Percentiles rank a stretch among this genome's conserved stretches.
Conservation (phyloP, 2,113 vertebrate genomes). For the Ceuthmochares aereus region DNA sequence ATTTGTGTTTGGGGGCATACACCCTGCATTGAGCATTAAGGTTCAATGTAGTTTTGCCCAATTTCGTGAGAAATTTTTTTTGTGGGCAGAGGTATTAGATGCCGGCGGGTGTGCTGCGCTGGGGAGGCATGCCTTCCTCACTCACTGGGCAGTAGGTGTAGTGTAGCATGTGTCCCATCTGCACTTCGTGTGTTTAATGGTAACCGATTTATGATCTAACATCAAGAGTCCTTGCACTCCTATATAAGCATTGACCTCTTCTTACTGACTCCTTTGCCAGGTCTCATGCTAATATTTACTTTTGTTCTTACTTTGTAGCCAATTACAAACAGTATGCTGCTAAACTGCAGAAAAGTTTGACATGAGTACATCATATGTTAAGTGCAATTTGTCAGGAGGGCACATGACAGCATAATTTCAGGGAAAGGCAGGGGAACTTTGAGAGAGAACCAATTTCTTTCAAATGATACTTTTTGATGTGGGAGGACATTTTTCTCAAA, state of each 20-base stretch:
- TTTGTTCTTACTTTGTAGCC: neutral
- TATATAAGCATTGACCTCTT: neutral
- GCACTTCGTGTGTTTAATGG: neutral
- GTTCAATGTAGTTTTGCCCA: neutral
- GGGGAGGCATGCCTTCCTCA: neutral
- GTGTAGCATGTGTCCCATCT: neutral
- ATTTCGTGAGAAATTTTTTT: neutral
- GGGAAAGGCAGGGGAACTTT: neutral
- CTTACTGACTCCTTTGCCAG: neutral
- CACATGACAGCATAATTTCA: neutral
- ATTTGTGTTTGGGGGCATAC: neutral
- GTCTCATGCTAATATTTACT: neutral
- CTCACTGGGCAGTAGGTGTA: neutral
- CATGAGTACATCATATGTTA: neutral
- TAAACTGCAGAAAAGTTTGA: neutral
- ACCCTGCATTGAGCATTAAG: neutral
- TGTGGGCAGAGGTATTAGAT: neutral
- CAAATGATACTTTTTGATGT: neutral
- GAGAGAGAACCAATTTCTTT: neutral
- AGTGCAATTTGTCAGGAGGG: neutral
- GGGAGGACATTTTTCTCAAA: neutral
- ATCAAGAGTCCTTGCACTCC: neutral
- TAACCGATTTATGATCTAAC: neutral
- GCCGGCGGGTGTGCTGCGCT: rapidly evolving
- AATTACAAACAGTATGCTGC: neutral